A percentile compares a stretch with the other conserved stretches of the same genome.
Evolutionary conservation across 2,797 vertebrate species (phyloP).

Genomic region (Pampus argenteus): DNA sequence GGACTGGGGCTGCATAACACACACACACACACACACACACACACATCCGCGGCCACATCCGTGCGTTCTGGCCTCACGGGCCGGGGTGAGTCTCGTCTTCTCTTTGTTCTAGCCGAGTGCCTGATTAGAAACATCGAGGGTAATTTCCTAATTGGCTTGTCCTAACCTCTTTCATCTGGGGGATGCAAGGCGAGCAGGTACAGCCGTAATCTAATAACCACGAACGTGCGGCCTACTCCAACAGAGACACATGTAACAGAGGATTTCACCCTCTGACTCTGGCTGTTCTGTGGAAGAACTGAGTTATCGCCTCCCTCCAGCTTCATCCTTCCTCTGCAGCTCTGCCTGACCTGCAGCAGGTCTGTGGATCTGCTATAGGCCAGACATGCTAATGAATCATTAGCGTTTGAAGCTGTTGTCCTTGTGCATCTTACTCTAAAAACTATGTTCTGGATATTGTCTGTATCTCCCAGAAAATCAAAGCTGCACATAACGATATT

Average conservation of each 20-base stretch:
- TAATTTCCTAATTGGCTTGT: constrained; percentile 80
- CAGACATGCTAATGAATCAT: constrained; percentile 13
- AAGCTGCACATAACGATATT: neutral
- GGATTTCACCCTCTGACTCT: constrained; percentile 63
- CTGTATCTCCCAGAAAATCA: neutral
- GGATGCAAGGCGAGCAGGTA: constrained; percentile 80
- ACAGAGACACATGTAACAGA: constrained; percentile 55
- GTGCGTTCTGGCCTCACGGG: constrained; percentile 43
- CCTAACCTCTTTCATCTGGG: constrained; percentile 85
- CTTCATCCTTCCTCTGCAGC: constrained; percentile 24
- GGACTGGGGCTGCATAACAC: constrained; percentile 45
- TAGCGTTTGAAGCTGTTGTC: neutral
- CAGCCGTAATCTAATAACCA: constrained; percentile 78
- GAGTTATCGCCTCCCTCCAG: constrained; percentile 44
- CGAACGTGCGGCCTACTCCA: constrained; percentile 47
- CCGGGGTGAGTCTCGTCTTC: constrained; percentile 64
- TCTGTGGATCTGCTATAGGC: constrained; percentile 24
- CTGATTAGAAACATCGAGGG: constrained; percentile 85
- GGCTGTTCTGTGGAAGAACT: constrained; percentile 68
- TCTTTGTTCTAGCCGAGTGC: constrained; percentile 80
- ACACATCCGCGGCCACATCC: constrained; percentile 35
- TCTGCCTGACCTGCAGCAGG: constrained; percentile 16
- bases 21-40: constrained; percentile 48
- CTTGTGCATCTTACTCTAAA: neutral
- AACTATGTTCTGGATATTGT: neutral